These are phyloP conservation scores for Baryphthengus martii DNA, from an alignment of 2,113 vertebrate species.

Conservation along the genomic window DNA sequence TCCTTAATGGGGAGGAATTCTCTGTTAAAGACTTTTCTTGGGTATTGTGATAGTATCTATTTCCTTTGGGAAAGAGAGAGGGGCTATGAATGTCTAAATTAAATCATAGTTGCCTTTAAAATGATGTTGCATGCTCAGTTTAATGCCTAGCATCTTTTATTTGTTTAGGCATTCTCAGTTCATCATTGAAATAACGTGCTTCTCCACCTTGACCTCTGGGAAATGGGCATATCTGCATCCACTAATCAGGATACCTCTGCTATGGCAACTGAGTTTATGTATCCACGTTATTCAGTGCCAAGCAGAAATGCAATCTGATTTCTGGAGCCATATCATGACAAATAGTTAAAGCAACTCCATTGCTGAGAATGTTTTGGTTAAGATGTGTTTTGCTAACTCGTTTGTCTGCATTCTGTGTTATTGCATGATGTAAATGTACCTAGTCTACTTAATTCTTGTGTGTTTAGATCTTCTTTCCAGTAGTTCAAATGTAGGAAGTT, in stretches of 20 bases:
- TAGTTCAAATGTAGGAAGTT: background rate
- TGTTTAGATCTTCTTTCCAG: background rate
- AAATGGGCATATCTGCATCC: background rate
- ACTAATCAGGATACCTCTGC: background rate
- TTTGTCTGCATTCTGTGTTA: background rate
- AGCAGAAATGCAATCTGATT: background rate
- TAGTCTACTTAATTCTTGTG: background rate
- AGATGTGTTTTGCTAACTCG: background rate
- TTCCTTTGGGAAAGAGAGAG: background rate
- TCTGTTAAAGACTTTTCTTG: background rate
- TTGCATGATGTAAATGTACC: background rate
- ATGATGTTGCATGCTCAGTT: background rate
- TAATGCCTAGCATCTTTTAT: background rate
- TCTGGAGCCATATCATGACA: background rate
- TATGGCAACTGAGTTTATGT: background rate
- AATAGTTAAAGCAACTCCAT: background rate
- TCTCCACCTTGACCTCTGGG: background rate
- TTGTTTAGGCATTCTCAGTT: background rate
- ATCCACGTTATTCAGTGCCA: background rate
- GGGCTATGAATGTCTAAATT: background rate
- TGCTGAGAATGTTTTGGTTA: background rate
- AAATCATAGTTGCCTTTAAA: background rate
- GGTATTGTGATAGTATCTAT: background rate
- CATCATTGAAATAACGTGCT: background rate
- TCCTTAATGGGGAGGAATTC: background rate